Conservation (phyloP, 2,888 invertebrate genomes). For the Cephonodes hylas region DNA sequence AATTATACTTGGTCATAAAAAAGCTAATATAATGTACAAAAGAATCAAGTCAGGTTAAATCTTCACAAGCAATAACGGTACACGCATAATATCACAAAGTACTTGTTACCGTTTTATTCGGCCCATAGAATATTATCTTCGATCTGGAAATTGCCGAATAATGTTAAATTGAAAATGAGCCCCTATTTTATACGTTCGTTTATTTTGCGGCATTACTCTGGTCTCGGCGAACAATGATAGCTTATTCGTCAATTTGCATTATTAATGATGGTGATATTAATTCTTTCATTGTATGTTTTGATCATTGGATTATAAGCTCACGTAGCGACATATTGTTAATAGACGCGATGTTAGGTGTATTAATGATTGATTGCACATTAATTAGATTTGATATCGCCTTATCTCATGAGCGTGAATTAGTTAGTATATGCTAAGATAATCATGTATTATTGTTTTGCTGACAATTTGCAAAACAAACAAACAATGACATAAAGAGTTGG, state of each 20-base stretch:
- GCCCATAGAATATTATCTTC: slow-evolving; percentile 32
- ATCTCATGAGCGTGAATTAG: background rate
- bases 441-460: no score
- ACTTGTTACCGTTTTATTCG: background rate
- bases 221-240: slow-evolving; percentile 42
- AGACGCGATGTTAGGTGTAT: background rate
- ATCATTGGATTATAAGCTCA: slow-evolving; percentile 23
- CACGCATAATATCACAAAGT: background rate
- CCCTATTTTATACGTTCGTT: slow-evolving; percentile 41
- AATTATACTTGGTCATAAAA: no score
- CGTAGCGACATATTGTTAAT: background rate
- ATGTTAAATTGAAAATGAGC: slow-evolving; percentile 34
- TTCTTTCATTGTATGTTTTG: slow-evolving; percentile 39
- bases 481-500: no score
- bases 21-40: background rate
- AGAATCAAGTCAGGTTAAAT: background rate
- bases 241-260: slow-evolving; percentile 56
- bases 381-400: background rate
- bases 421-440: no score
- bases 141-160: slow-evolving; percentile 32
- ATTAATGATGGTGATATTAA: slow-evolving; percentile 41
- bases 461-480: no score
- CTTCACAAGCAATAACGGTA: background rate
- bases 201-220: slow-evolving; percentile 37
- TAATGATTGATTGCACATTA: background rate